These are phyloP conservation scores for Ceyx cyanopectus DNA, from an alignment of 2,113 vertebrate species.

Conservation along the genomic window DNA sequence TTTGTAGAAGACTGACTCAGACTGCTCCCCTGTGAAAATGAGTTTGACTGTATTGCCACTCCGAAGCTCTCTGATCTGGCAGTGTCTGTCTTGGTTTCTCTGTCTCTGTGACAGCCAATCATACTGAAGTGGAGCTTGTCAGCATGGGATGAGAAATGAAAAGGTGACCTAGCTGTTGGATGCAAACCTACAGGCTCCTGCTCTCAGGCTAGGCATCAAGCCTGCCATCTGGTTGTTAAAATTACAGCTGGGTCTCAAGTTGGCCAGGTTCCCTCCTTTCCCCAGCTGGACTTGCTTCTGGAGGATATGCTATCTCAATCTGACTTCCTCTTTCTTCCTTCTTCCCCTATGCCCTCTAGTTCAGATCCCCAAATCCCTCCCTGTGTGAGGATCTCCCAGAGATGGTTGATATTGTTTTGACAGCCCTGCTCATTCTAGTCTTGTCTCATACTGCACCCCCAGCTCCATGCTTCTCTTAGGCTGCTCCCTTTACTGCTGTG, in stretches of 20 bases:
- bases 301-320: background rate
- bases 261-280: background rate
- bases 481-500: background rate
- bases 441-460: background rate
- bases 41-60: background rate
- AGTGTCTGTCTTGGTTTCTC: background rate
- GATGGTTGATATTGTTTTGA: background rate
- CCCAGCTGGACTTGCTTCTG: background rate
- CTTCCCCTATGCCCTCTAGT: background rate
- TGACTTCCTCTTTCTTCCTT: background rate
- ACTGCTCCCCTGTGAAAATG: background rate
- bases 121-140: background rate
- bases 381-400: background rate
- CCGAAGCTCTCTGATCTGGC: background rate
- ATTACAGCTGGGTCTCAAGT: background rate
- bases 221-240: background rate
- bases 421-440: background rate
- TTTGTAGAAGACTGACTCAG: background rate
- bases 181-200: background rate
- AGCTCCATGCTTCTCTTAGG: background rate
- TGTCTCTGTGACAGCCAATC: background rate
- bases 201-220: background rate
- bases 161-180: background rate
- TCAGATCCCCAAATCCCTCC: background rate
- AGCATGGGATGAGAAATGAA: background rate